These are phyloP conservation scores for Eilema caniola DNA, from an alignment of 2,888 invertebrate genomes.

Conservation along the genomic window DNA sequence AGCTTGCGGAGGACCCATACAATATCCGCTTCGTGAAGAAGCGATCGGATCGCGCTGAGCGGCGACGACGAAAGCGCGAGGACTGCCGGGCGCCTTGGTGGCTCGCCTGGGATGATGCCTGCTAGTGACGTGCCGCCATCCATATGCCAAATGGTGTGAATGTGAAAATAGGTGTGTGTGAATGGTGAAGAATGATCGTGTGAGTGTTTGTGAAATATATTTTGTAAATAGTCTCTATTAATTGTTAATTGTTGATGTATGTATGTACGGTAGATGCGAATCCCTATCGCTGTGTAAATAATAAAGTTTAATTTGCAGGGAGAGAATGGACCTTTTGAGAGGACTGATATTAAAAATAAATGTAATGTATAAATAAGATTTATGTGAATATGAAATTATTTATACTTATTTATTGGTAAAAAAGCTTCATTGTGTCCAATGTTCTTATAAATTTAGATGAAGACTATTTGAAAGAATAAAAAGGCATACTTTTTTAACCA, in stretches of 20 bases:
- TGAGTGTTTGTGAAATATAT: slow-evolving; percentile 79
- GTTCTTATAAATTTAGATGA: slow-evolving; percentile 87
- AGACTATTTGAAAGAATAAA: slow-evolving; percentile 87
- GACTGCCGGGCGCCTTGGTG: slow-evolving; percentile 81
- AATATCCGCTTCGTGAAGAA: slow-evolving; percentile 96
- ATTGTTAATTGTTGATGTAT: slow-evolving; percentile 87
- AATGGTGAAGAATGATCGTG: slow-evolving; percentile 75
- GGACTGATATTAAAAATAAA: slow-evolving; percentile 87
- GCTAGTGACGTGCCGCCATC: slow-evolving; percentile 84
- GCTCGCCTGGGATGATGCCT: slow-evolving; percentile 79
- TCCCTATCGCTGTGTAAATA: slow-evolving; percentile 87
- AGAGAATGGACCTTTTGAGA: slow-evolving; percentile 87
- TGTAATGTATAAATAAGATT: slow-evolving; percentile 87
- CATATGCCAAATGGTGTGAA: slow-evolving; percentile 85
- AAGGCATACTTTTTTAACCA: slow-evolving; percentile 88
- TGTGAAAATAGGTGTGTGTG: slow-evolving; percentile 71
- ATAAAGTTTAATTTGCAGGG: slow-evolving; percentile 86
- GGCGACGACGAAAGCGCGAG: slow-evolving; percentile 91
- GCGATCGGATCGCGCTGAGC: slow-evolving; percentile 90
- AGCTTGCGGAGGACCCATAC: slow-evolving; percentile 98
- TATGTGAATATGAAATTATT: slow-evolving; percentile 87
- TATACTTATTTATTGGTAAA: slow-evolving; percentile 87
- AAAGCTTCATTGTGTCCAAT: slow-evolving; percentile 87
- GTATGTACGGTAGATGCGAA: slow-evolving; percentile 86
- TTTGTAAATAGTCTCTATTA: slow-evolving; percentile 87